Conservation (phyloP, 1,140 invertebrate species). For the Drosophila burlai region DNA sequence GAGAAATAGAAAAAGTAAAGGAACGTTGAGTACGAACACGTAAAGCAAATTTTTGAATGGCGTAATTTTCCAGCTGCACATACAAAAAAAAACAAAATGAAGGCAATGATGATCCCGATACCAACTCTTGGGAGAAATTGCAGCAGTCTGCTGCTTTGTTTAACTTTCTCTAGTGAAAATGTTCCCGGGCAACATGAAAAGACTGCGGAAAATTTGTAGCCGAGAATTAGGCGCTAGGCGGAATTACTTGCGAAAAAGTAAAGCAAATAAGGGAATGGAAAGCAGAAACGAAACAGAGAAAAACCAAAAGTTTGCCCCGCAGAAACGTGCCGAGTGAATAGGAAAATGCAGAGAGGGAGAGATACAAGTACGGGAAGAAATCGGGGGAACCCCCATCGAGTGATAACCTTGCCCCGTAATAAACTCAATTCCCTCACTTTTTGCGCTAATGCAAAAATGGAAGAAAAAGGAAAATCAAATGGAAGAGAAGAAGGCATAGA, state of each 20-base stretch:
- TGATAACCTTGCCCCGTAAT: slow-evolving; percentile 56
- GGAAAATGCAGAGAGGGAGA: background rate
- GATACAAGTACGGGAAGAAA: background rate
- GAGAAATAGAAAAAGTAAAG: slow-evolving; percentile 21
- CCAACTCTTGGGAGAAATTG: slow-evolving; percentile 49
- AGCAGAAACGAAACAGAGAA: slow-evolving; percentile 19
- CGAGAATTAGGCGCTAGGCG: slow-evolving; percentile 71
- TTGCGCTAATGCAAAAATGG: slow-evolving; percentile 44
- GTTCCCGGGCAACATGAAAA: slow-evolving; percentile 35
- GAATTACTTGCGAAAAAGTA: slow-evolving; percentile 73
- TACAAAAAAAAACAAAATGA: background rate
- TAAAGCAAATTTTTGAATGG: slow-evolving; percentile 76
- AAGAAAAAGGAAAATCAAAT: slow-evolving; percentile 10
- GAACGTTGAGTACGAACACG: slow-evolving; percentile 47
- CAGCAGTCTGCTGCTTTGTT: slow-evolving; percentile 64
- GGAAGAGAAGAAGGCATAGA: slow-evolving; percentile 16
- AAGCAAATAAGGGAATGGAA: slow-evolving; percentile 65
- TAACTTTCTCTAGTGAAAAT: slow-evolving; percentile 52
- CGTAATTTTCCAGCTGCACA: slow-evolving; percentile 57
- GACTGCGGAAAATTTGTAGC: slow-evolving; percentile 46
- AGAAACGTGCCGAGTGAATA: slow-evolving; percentile 29
- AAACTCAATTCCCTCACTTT: slow-evolving; percentile 61
- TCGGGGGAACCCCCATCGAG: slow-evolving; percentile 8
- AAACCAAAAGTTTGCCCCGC: slow-evolving; percentile 64
- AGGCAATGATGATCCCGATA: slow-evolving; percentile 22